Percentiles rank a stretch among this genome's conserved stretches.
Evolutionary conservation across 1,140 invertebrate species (phyloP).

Genomic region (Drosophila rhopaloa): DNA sequence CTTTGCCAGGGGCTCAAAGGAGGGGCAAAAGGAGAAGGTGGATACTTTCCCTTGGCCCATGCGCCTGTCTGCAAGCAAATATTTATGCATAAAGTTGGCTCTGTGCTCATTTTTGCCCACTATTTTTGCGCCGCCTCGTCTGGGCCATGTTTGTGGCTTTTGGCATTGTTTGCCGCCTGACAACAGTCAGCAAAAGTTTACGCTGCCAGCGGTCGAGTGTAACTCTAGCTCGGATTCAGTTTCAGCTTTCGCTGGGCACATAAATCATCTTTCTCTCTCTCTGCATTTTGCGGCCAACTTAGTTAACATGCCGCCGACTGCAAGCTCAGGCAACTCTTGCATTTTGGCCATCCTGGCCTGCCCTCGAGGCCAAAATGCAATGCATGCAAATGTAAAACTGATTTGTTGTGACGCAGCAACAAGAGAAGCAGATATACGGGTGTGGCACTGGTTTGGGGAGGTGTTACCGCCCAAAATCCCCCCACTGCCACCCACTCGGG

Average conservation of each 20-base stretch:
- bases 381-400: conserved; percentile 81
- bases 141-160: conserved; percentile 76
- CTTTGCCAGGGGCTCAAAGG: conserved; percentile 41
- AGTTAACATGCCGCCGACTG: conserved; percentile 69
- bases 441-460: conserved; percentile 3
- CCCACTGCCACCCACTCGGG: conserved; percentile 17
- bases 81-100: conserved; percentile 83
- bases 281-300: conserved; percentile 47
- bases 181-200: conserved; percentile 82
- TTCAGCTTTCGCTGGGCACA: conserved; percentile 55
- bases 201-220: conserved; percentile 61
- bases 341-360: conserved; percentile 13
- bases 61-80: conserved; percentile 71
- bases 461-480: background rate
- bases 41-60: conserved; percentile 25
- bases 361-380: conserved; percentile 54
- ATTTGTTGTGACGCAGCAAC: conserved; percentile 74
- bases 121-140: conserved; percentile 58
- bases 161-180: conserved; percentile 81
- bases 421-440: conserved; percentile 31
- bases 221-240: conserved; percentile 41
- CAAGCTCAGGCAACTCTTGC: conserved; percentile 49
- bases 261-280: conserved; percentile 59
- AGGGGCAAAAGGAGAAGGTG: background rate
- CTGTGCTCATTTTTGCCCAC: conserved; percentile 73